phyloP scores from a whole-genome alignment of 2,888 invertebrate genomes.

The Tuberolachnus salignus region DNA sequence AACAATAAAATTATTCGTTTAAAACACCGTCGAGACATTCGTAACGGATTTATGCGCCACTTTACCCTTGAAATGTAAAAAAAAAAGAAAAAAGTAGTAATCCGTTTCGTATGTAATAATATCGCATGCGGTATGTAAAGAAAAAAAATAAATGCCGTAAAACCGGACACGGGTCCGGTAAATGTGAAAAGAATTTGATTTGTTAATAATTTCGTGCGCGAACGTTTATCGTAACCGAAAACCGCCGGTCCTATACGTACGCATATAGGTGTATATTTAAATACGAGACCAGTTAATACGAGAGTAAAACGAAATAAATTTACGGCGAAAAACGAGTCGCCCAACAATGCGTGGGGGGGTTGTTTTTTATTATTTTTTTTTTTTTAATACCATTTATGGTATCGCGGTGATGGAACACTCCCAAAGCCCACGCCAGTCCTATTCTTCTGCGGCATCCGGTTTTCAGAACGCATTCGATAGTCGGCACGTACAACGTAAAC shows the following conservation, averaged over 20 bases:
- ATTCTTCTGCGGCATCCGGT: constrained; percentile 51
- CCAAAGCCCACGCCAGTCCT: constrained; percentile 53
- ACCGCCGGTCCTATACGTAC: neutral
- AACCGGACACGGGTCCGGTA: neutral
- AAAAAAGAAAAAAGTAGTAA: too few species aligned
- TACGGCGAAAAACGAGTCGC: constrained; percentile 26
- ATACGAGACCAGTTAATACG: constrained; percentile 11
- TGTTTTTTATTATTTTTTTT: constrained; percentile 35
- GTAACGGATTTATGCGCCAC: too few species aligned
- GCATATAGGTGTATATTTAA: neutral
- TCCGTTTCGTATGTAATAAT: too few species aligned
- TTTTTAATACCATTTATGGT: constrained; percentile 56
- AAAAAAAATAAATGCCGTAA: too few species aligned
- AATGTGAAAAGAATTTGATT: constrained; percentile 12
- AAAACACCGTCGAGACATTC: too few species aligned
- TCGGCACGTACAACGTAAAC: neutral
- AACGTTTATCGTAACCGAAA: constrained; percentile 7
- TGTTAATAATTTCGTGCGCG: neutral
- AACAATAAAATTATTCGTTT: too few species aligned
- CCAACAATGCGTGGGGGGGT: constrained; percentile 51
- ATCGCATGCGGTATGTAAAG: too few species aligned
- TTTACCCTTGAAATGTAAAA: too few species aligned
- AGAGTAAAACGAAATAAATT: constrained; percentile 41
- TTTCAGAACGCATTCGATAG: constrained; percentile 20
- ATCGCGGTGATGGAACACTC: constrained; percentile 55